A percentile compares a stretch with the other conserved stretches of the same genome.
Evolutionary conservation across 2,888 invertebrate species (phyloP).

Genomic region (Papilio elwesi): DNA sequence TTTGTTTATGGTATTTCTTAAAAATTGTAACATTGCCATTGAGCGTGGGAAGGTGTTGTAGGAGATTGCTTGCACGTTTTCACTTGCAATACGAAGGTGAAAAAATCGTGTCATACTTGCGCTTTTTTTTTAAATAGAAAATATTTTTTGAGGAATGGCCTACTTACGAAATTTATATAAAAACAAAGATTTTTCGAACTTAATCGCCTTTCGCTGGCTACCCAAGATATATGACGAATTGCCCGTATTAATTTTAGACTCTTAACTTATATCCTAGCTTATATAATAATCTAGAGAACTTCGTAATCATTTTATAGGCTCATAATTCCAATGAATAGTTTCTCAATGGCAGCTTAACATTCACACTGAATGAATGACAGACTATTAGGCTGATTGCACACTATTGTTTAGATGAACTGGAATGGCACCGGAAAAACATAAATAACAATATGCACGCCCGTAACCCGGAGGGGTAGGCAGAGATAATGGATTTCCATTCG

Average conservation of each 20-base stretch:
- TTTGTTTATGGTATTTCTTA: slow-evolving; percentile 12
- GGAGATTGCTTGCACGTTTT: not conserved
- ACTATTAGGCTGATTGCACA: slow-evolving; percentile 10
- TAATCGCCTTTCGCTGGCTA: not conserved
- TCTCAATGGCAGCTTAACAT: slow-evolving; percentile 25
- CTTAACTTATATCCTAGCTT: too few relatives aligned
- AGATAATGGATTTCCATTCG: too few relatives aligned
- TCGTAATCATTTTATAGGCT: slow-evolving; percentile 13
- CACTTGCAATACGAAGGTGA: not conserved
- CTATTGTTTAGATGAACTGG: not conserved
- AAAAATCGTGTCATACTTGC: not conserved
- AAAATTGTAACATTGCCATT: slow-evolving; percentile 6
- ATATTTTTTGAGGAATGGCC: not conserved
- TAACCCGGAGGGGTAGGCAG: too few relatives aligned
- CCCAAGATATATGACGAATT: not conserved
- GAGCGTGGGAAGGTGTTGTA: slow-evolving; percentile 8
- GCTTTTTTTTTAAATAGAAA: slow-evolving; percentile 12
- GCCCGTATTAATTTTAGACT: not conserved
- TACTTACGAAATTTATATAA: not conserved
- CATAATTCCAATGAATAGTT: slow-evolving; percentile 12
- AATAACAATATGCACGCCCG: too few relatives aligned
- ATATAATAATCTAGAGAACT: not conserved
- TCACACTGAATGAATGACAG: slow-evolving; percentile 28
- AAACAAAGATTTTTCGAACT: not conserved
- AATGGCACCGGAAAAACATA: too few relatives aligned